Base-by-base conservation (phyloP, 2,888 invertebrate species). In the Tribolium freemani region DNA sequence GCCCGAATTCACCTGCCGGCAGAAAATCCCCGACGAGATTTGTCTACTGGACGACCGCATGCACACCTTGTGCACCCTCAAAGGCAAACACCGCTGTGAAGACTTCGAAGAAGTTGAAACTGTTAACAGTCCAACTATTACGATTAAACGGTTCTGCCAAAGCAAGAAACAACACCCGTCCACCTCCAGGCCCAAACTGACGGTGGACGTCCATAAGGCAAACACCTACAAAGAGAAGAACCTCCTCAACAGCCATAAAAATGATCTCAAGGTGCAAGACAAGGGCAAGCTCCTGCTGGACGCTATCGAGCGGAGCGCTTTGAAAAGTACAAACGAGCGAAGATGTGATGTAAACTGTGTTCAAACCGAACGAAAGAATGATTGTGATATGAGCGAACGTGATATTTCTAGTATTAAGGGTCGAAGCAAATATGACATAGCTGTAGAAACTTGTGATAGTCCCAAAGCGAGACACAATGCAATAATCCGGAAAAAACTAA, bases 71-170 rank as follows among this genome's bases (percentile, higher is more conserved):
- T 94, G 94, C 85, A 92, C 91, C 77, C 90, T 92, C 77, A 93
- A 90, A 71, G 94, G 93, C 0, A 82, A 82, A 69, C 94, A 94
- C 83, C 92, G 92, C 76, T 94, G 94, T 85, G 91, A 89, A 67
- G 93, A 93, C 81, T 91, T 92, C 78, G 92, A 93, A 38, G 93
- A 93, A 78, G 91, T 92, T 1, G 91, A 80, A n/a, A 73, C 74
- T 67, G 56, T 74, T n/a, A 90, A 74, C 31, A 71, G 71, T 67
- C 48, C 48, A 31, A 72, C 46, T 11, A 53, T 54, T 20, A 75
- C 73, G 50, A 74, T 75, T 61, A 79, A 79, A 50, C 50, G 77
- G 11, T 38, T 77, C 20, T 80, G 81, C 69, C 78, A 79, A 68
- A 75, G 73, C 13, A 70, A 73, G 20, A 48, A 64, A 10, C 50